Evolutionary conservation across 2,113 vertebrate species (phyloP), one percentile per base, ranked within the genome.

Genomic region (Thamnaconus septentrionalis): DNA sequence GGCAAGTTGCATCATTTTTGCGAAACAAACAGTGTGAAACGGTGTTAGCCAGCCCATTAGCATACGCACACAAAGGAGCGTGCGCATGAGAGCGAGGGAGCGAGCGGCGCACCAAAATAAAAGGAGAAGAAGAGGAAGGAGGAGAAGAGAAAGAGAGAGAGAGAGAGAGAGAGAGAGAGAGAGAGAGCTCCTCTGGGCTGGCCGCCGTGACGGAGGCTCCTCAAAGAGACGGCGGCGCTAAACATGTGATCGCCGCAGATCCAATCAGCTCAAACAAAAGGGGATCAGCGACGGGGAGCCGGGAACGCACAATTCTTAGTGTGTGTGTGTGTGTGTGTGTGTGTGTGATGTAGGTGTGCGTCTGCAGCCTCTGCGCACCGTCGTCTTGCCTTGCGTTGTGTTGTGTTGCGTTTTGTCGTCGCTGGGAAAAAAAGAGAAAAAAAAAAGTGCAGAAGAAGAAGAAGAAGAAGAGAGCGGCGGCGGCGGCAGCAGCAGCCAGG

Each of bases 1-100:
- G 90, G 86, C 88, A 91, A 88, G 88, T 90, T 91, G 90, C 90
- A 90, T 91, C 90, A 89, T 90, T 89, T 86, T 75, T 73, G 18
- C 86, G 82, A 91, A 89, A 85, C 85, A 88, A 88, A 91, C 88
- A 75, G 86, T 76, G 90, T 87, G 89, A 90, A 86, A 87, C 84
- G 48, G 79, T 79, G 85, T 91, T 89, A 87, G 87, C 87, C 81
- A 76, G 80, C 71, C 78, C 65, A 91, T 91, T 91, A 89, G 85
- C 84, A 89, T 89, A 90, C 71, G 84, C 78, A 85, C 88, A 89
- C 84, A 83, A 87, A 89, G 85, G 82, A 69, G 64, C 18, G 18
- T 31, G 18, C 18, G 18, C 18, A 31, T 31, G 18, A 31, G 18
- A 31, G 77, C 79, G 84, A 76, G 78, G 76, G 81, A 80, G 75